Evolutionary conservation across 1,140 invertebrate genomes (phyloP).

Genomic region (Latrodectus geometricus): DNA sequence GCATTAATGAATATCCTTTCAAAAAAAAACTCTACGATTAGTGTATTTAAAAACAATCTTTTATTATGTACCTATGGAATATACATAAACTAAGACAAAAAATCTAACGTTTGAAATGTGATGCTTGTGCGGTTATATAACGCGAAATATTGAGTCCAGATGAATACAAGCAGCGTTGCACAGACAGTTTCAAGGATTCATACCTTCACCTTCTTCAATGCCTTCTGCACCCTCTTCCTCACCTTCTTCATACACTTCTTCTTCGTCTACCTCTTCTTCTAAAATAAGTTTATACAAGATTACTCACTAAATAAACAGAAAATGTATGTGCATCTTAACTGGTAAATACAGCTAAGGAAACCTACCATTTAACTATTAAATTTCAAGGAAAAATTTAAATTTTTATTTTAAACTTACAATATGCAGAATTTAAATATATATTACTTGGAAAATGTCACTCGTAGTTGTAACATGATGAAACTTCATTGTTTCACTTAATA

Average conservation of each 20-base stretch:
- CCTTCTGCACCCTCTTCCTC: slow-evolving; percentile 64
- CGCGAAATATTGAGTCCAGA: slow-evolving; percentile 43
- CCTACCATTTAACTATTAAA: no score
- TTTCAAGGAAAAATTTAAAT: no score
- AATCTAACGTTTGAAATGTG: slow-evolving; percentile 51
- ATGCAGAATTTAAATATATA: no score
- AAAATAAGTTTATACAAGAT: slow-evolving; percentile 5
- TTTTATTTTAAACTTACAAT: no score
- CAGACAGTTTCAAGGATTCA: slow-evolving; percentile 44
- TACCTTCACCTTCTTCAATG: slow-evolving; percentile 62
- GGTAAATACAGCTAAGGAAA: no score
- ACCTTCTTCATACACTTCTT: slow-evolving; percentile 67
- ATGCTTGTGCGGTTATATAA: slow-evolving; percentile 46
- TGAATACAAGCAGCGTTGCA: slow-evolving; percentile 42
- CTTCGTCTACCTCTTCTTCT: slow-evolving; percentile 65
- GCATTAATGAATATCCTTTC: not conserved
- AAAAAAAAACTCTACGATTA: slow-evolving; percentile 29
- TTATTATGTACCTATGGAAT: slow-evolving; percentile 62
- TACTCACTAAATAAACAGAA: not conserved
- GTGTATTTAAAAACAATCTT: slow-evolving; percentile 58
- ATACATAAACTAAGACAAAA: slow-evolving; percentile 59
- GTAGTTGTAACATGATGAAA: no score
- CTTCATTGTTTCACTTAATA: no score
- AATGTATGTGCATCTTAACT: not conserved
- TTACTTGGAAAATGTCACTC: no score